Conservation (phyloP, 2,113 vertebrate genomes). For the Chionodraco myersi region DNA sequence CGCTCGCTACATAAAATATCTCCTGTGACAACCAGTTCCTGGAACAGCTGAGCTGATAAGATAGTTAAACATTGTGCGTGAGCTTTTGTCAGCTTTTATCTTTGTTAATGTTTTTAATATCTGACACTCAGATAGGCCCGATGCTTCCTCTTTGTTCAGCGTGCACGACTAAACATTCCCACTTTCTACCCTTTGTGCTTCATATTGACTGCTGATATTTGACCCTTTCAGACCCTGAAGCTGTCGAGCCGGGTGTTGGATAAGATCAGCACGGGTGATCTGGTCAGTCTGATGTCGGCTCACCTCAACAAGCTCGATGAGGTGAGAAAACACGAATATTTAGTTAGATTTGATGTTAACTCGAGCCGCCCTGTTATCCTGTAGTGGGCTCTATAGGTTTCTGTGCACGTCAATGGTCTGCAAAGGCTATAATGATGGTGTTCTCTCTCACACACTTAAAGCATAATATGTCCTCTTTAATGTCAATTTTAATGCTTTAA, state of each 20-base stretch:
- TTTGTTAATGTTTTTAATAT: neutral
- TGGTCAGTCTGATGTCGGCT: constrained; percentile 97
- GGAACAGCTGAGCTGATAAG: constrained; percentile 25
- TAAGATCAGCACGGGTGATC: constrained; percentile 97
- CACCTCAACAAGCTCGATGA: constrained; percentile 99
- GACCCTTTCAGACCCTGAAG: constrained; percentile 90
- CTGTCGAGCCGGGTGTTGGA: constrained; percentile 96
- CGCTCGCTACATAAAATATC: neutral
- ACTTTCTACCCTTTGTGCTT: constrained; percentile 1
- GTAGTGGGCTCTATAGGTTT: too few species aligned
- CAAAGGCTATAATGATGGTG: too few species aligned
- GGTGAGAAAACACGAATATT: constrained; percentile 77
- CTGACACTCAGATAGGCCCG: neutral
- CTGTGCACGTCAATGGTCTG: too few species aligned
- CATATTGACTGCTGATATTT: constrained; percentile 58
- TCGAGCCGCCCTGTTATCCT: too few species aligned
- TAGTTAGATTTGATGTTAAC: too few species aligned
- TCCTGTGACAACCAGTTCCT: constrained; percentile 11
- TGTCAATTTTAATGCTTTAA: too few species aligned
- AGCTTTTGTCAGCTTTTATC: neutral
- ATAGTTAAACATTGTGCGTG: neutral
- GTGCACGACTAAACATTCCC: constrained; percentile 17
- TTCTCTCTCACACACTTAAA: too few species aligned
- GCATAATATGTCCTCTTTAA: too few species aligned
- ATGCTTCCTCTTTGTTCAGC: neutral